These are phyloP conservation scores for Fregetta grallaria DNA, from an alignment of 2,113 vertebrate genomes.

Conservation along the genomic window DNA sequence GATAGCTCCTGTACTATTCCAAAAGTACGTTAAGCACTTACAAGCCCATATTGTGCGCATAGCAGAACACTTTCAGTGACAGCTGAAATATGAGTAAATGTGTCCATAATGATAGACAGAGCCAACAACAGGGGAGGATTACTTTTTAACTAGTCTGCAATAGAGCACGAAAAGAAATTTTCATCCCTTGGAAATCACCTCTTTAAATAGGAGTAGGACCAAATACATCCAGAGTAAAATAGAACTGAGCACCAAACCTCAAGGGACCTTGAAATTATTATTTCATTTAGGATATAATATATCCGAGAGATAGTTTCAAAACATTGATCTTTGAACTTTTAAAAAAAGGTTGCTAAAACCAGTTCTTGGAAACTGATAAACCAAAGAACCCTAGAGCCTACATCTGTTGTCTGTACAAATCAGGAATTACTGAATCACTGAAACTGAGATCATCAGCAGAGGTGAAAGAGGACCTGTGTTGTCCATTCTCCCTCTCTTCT, in stretches of 20 bases:
- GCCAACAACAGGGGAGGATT: not conserved
- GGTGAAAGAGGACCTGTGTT: not conserved
- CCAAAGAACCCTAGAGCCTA: not conserved
- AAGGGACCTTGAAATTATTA: not conserved
- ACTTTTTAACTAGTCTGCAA: not conserved
- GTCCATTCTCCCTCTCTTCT: not conserved
- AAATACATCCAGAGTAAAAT: not conserved
- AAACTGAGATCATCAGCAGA: not conserved
- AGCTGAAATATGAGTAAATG: not conserved
- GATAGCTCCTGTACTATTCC: not conserved
- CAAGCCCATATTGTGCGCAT: rapidly evolving
- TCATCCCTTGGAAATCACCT: not conserved
- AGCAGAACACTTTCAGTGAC: not conserved
- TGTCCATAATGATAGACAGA: not conserved
- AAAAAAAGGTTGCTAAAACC: not conserved
- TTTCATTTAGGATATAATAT: not conserved
- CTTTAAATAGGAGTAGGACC: not conserved
- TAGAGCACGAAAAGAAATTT: not conserved
- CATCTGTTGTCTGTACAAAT: not conserved
- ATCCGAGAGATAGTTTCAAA: not conserved
- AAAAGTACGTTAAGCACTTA: not conserved
- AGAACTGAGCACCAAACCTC: not conserved
- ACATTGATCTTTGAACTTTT: not conserved
- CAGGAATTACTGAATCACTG: not conserved
- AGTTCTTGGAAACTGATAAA: conserved; percentile 38